Conservation (phyloP, 2,888 invertebrate genomes). For the Noctua janthina region DNA sequence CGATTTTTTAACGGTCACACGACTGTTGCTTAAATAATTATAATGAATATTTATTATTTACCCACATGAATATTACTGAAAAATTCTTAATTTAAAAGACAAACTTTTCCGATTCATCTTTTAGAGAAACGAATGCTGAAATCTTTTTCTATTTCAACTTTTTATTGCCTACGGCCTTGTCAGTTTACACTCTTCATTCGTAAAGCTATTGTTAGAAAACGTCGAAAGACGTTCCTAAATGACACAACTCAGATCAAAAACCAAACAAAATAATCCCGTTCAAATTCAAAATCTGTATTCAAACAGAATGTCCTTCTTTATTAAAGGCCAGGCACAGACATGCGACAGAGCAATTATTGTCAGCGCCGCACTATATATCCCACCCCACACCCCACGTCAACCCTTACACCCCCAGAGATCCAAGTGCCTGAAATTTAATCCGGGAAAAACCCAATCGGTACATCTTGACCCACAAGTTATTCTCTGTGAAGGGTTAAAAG, state of each 20-base stretch:
- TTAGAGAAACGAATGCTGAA: neutral
- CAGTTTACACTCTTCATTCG: neutral
- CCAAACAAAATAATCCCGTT: neutral
- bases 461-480: slow-evolving; percentile 68
- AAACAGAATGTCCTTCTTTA: slow-evolving; percentile 28
- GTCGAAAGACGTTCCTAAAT: neutral
- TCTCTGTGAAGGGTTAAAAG: slow-evolving; percentile 66
- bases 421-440: slow-evolving; percentile 69
- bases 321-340: slow-evolving; percentile 40
- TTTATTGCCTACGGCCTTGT: no score
- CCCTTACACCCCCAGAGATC: slow-evolving; percentile 56
- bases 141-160: neutral
- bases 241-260: neutral
- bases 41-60: neutral
- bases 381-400: slow-evolving; percentile 42
- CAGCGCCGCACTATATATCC: slow-evolving; percentile 46
- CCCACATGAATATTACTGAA: neutral
- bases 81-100: neutral
- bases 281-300: slow-evolving; percentile 36
- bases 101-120: neutral
- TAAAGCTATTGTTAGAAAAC: neutral
- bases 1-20: neutral
- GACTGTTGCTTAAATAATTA: neutral
- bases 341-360: slow-evolving; percentile 55
- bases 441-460: slow-evolving; percentile 69